phyloP scores from a whole-genome alignment of 2,888 invertebrate genomes.

The Heteropelma amictum region DNA sequence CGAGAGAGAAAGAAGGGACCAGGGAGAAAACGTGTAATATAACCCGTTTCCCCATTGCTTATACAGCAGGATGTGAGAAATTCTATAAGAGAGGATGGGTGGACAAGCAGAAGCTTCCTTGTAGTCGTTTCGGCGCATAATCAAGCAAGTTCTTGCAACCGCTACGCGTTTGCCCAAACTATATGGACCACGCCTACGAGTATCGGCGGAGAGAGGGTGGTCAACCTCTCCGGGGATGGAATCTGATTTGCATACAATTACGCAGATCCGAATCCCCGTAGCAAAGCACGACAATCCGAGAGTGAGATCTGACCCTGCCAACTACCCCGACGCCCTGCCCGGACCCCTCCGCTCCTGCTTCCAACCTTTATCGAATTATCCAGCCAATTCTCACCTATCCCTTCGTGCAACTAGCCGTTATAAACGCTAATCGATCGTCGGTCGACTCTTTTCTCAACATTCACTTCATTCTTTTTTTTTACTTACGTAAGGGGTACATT shows the following conservation, averaged over 20 bases:
- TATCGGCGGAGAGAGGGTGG: not conserved
- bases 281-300: too few relatives aligned
- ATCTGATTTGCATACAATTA: too few relatives aligned
- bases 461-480: too few relatives aligned
- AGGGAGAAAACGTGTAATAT: too few relatives aligned
- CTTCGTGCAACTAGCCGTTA: constrained; percentile 24
- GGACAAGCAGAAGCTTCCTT: constrained; percentile 27
- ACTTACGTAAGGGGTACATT: too few relatives aligned
- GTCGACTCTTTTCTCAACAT: not conserved
- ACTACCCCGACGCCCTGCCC: too few relatives aligned
- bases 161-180: constrained; percentile 54
- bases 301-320: too few relatives aligned
- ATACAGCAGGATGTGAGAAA: not conserved
- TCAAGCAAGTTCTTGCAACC: constrained; percentile 54
- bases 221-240: constrained; percentile 3
- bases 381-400: constrained; percentile 58
- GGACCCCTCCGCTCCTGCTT: too few relatives aligned
- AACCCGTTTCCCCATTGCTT: too few relatives aligned
- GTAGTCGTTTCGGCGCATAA: constrained; percentile 30
- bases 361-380: constrained; percentile 59
- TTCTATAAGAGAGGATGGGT: not conserved
- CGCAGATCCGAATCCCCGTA: too few relatives aligned
- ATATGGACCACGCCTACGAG: not conserved
- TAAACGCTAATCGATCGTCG: too few relatives aligned
- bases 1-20: not conserved